Conservation (phyloP, 1,140 invertebrate species). For the Zaprionus capensis region DNA sequence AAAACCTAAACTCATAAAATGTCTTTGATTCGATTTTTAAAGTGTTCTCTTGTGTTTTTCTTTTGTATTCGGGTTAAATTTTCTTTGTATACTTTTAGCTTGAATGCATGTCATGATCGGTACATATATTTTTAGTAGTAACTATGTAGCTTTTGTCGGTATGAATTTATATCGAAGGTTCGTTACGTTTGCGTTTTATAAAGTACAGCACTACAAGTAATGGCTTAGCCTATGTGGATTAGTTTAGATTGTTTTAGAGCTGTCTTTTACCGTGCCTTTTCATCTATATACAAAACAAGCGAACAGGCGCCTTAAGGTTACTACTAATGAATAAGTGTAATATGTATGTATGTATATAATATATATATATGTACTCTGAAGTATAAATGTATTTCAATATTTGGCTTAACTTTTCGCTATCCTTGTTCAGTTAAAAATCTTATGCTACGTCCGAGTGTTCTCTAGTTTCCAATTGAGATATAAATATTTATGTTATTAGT, state of each 20-base stretch:
- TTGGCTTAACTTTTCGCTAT: slow-evolving; percentile 75
- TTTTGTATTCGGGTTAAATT: slow-evolving; percentile 19
- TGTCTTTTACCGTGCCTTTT: slow-evolving; percentile 69
- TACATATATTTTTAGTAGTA: slow-evolving; percentile 58
- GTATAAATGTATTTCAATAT: slow-evolving; percentile 57
- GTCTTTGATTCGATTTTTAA: slow-evolving; percentile 28
- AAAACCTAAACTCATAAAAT: slow-evolving; percentile 45
- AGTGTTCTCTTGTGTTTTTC: slow-evolving; percentile 9
- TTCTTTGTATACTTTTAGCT: slow-evolving; percentile 35
- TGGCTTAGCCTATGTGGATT: slow-evolving; percentile 55
- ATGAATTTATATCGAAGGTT: slow-evolving; percentile 44
- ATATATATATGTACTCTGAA: slow-evolving; percentile 32
- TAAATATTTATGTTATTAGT: slow-evolving; percentile 21
- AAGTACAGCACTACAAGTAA: slow-evolving; percentile 52
- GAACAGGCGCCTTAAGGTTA: slow-evolving; percentile 23
- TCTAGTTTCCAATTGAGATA: slow-evolving; percentile 47
- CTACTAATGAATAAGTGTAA: slow-evolving; percentile 35
- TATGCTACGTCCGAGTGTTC: slow-evolving; percentile 50
- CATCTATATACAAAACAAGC: slow-evolving; percentile 60
- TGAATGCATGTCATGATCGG: slow-evolving; percentile 29
- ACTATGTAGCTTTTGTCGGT: slow-evolving; percentile 55
- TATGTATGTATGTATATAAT: slow-evolving; percentile 58
- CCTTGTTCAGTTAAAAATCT: slow-evolving; percentile 50
- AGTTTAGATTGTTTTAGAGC: slow-evolving; percentile 58
- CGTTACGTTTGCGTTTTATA: slow-evolving; percentile 24